phyloP scores from a whole-genome alignment of 2,888 invertebrate genomes.

The Syrista parreyssii region DNA sequence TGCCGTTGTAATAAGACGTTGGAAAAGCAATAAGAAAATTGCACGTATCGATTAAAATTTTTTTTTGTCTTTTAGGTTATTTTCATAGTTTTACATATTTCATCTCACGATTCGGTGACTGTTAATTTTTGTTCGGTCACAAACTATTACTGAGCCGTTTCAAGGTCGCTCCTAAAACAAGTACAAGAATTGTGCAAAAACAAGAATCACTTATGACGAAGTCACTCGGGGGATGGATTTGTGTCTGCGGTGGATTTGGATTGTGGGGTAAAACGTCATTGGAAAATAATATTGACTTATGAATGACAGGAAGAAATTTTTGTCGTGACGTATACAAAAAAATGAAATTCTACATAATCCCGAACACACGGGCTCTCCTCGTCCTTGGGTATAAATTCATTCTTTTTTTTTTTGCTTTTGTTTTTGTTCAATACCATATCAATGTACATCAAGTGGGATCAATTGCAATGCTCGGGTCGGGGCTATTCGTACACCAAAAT shows the following conservation, averaged over 20 bases:
- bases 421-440: neutral
- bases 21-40: neutral
- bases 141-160: neutral
- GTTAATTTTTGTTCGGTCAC: neutral
- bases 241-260: neutral
- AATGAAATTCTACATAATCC: neutral
- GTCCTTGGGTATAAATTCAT: neutral
- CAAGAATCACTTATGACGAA: neutral
- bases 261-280: neutral
- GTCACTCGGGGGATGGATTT: neutral
- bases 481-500: constrained; percentile 22
- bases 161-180: too few relatives aligned
- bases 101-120: neutral
- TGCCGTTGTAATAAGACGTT: neutral
- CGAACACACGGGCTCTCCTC: neutral
- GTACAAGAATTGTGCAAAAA: too few relatives aligned
- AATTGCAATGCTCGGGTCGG: constrained; percentile 3
- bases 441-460: neutral
- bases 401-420: neutral
- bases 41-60: neutral
- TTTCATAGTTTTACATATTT: neutral
- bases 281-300: neutral
- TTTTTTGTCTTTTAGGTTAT: neutral
- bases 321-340: neutral
- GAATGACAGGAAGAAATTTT: neutral